Evolutionary conservation across 2,888 invertebrate genomes (phyloP), one percentile per base, ranked within the genome.

Genomic region (Polyploca ridens): DNA sequence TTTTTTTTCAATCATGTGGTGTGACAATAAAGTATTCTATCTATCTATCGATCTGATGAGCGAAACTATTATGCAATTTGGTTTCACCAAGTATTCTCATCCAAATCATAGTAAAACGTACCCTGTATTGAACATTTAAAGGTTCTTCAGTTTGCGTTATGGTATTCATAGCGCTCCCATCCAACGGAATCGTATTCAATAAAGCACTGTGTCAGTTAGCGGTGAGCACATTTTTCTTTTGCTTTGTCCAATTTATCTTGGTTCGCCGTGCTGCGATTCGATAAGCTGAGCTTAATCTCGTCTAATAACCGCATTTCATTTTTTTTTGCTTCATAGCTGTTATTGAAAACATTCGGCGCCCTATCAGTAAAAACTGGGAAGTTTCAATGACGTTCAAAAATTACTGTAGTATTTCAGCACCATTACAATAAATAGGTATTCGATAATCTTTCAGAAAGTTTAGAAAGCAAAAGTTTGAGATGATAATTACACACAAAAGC

Each of bases 191-290:
- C 85, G 82, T 87, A 84, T 86, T 89, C 89, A 89, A 90, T 91
- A 90, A 89, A 91, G 85, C 92, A 92, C 90, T 92, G 88, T 93
- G 93, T 90, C 93, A 90, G 81, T 76, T 93, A 93, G 93, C 93
- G 93, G 93, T 91, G 84, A 87, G 87, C 82, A 78, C 79, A 87
- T 92, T 92, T 90, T 38, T 88, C 82, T 79, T 81, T 78, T 77
- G 78, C 82, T 77, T 79, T 76, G 79, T 78, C 83, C 84, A 80
- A 86, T 83, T 81, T 79, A 83, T 79, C 83, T 84, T 79, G 19
- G 10, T 54, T 77, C 74, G 76, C 68, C 79, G 78, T 80, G 74
- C 78, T 72, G 75, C 83, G 80, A 88, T 86, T 88, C 85, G 87
- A 87, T 81, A 84, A 83, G 83, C 83, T 74, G 73, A 64, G 70